These are phyloP conservation scores for Scaptomyza reducta DNA, from an alignment of 2,888 invertebrate genomes.

Conservation along the genomic window DNA sequence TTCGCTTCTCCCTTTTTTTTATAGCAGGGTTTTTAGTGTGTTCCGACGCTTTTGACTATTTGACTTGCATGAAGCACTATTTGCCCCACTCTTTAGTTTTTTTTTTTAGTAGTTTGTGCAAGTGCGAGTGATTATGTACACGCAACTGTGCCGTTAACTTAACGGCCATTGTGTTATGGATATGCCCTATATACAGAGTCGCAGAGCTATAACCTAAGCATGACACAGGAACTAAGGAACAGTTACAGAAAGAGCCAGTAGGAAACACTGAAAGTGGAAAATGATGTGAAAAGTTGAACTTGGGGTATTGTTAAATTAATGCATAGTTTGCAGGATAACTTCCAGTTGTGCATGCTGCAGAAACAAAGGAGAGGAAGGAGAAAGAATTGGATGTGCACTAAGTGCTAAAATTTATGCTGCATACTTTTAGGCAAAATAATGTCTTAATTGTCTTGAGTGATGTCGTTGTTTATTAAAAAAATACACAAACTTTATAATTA, in stretches of 20 bases:
- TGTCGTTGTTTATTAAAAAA: not conserved
- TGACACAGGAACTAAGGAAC: slow-evolving; percentile 11
- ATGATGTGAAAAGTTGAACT: not conserved
- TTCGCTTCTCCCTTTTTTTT: not conserved
- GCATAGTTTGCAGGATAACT: slow-evolving; percentile 1
- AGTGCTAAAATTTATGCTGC: slow-evolving; percentile 4
- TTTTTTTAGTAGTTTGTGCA: slow-evolving; percentile 20
- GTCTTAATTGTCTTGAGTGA: not conserved
- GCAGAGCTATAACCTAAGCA: not conserved
- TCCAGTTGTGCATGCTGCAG: not conserved
- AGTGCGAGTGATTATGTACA: slow-evolving; percentile 72
- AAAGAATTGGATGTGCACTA: too few relatives aligned
- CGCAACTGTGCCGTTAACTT: slow-evolving; percentile 69
- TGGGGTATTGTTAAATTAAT: slow-evolving; percentile 8
- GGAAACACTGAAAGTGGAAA: too few relatives aligned
- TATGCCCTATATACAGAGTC: slow-evolving; percentile 13
- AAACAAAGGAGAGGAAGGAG: not conserved
- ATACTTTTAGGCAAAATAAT: slow-evolving; percentile 12
- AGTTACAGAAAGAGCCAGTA: not conserved
- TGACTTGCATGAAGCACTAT: slow-evolving; percentile 38
- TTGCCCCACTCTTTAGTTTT: slow-evolving; percentile 13
- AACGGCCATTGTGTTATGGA: slow-evolving; percentile 16
- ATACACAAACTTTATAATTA: not conserved
- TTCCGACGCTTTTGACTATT: slow-evolving; percentile 22
- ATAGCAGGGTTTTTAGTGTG: slow-evolving; percentile 28